Base-by-base conservation (phyloP, 2,888 invertebrate genomes). In the Leucoptera coffeella region DNA sequence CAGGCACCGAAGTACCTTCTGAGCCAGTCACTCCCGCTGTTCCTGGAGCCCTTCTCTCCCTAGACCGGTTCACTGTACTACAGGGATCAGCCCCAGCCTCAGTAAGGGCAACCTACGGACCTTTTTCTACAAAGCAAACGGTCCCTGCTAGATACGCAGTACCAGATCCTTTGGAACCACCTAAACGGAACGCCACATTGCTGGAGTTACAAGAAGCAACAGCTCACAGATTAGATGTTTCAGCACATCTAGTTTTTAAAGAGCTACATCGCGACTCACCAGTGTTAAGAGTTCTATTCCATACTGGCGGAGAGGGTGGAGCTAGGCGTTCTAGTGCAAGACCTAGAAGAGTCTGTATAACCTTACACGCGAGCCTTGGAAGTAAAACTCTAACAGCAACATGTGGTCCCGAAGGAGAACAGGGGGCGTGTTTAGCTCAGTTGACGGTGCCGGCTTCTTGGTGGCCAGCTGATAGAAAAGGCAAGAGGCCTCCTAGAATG, bases 81-180 rank as follows among this genome's bases (percentile, higher is more conserved):
- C 89, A 92, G 55, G 90, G 89, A 20, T 86, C 89, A 24, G 85
- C 90, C 38, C 89, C 93, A 13, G 89, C 90, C 15, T 90, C 91
- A 13, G 86, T 95, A 22, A 77, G 92, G 32, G 93, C 93, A 25
- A 88, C 86, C 21, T 93, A 93, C 50, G 95, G 94, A 4, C 94
- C 94, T 5, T 94, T 94, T 62, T 90, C 90, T 39, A 93, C 92
- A 28, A 92, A 92, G 49, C 92, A 94, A 61, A 92, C 92, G 1
- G 91, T 94, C 20, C 91, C 92, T 20, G 89, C 91, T 2, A 75
- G 85, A 25, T 90, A 88, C 49, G 84, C 91, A 32, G 88, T 91
- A 26, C 89, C 90, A 4, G 90, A 91, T 55, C 82, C 85, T 1
- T 57, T 86, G 32, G 86, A 85, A 43, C 75, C 77, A 15, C 73